These are phyloP conservation scores for Scortum barcoo DNA, from an alignment of 2,113 vertebrate species.

Conservation along the genomic window DNA sequence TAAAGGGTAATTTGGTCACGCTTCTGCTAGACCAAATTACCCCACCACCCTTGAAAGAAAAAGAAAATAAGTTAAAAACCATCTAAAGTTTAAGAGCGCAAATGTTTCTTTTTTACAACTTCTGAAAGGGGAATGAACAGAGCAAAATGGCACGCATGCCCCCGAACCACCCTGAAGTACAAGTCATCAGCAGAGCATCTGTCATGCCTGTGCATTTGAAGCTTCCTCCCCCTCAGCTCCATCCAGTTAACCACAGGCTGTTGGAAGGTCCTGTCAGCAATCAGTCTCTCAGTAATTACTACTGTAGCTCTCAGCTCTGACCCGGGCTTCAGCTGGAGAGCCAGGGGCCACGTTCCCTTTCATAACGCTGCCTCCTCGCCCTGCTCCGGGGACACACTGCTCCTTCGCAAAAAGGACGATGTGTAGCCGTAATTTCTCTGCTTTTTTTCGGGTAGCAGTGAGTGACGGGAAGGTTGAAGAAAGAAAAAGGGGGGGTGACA, in stretches of 20 bases:
- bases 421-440: conserved; percentile 25
- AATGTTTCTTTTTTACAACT: conserved; percentile 28
- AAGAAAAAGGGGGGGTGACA: conserved; percentile 29
- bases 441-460: conserved; percentile 12
- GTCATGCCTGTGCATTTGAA: conserved; percentile 65
- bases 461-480: conserved; percentile 48
- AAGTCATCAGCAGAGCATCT: conserved; percentile 71
- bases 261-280: conserved; percentile 78
- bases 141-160: conserved; percentile 52
- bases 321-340: conserved; percentile 53
- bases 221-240: conserved; percentile 72
- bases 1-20: conserved; percentile 3
- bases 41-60: too few species aligned
- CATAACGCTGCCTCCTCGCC: conserved; percentile 50
- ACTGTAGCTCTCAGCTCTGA: conserved; percentile 69
- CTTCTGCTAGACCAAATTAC: too few species aligned
- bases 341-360: conserved; percentile 72
- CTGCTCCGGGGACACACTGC: conserved; percentile 33
- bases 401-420: conserved; percentile 37
- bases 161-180: conserved; percentile 57
- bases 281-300: conserved; percentile 76
- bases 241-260: conserved; percentile 75
- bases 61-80: too few species aligned
- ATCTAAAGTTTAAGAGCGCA: conserved; percentile 8
- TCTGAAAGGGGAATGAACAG: conserved; percentile 44